These are phyloP conservation scores for Phrynosoma platyrhinos DNA, from an alignment of 2,113 vertebrate genomes.

Conservation along the genomic window DNA sequence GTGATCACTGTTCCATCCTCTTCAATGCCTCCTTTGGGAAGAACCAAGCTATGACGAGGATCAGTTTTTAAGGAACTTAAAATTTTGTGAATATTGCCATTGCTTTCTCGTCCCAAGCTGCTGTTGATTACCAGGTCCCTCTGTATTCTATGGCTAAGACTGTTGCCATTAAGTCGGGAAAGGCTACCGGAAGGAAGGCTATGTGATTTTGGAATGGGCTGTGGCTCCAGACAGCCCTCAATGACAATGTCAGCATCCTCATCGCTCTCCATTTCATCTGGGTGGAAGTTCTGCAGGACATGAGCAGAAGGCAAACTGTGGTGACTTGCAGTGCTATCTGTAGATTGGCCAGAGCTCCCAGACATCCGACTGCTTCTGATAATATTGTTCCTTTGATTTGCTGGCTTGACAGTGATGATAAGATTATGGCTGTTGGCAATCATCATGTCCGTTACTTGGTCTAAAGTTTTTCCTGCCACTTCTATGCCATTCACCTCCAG, in stretches of 20 bases:
- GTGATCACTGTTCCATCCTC: constrained; percentile 97
- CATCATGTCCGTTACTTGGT: constrained; percentile 99
- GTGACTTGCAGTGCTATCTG: constrained; percentile 88
- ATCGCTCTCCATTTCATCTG: constrained; percentile 94
- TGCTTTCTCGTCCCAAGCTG: constrained; percentile 88
- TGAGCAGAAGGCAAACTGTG: constrained; percentile 79
- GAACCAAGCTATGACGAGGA: constrained; percentile 91
- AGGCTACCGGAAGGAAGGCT: constrained; percentile 79
- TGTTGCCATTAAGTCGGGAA: constrained; percentile 86
- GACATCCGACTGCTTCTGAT: constrained; percentile 90
- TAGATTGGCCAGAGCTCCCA: constrained; percentile 91
- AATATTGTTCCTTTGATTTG: constrained; percentile 97
- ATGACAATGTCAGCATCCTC: constrained; percentile 96
- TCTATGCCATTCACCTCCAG: constrained; percentile 99
- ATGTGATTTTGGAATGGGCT: constrained; percentile 76
- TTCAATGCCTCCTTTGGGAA: constrained; percentile 92
- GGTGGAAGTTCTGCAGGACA: constrained; percentile 82
- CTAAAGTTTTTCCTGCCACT: constrained; percentile 94
- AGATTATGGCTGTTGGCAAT: constrained; percentile 99
- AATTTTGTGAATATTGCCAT: constrained; percentile 91
- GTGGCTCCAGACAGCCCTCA: constrained; percentile 86
- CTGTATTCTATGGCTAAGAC: constrained; percentile 85
- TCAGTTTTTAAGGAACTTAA: constrained; percentile 93
- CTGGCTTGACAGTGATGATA: constrained; percentile 96
- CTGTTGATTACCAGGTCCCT: constrained; percentile 85